These are phyloP conservation scores for Myotis vivesi DNA, from an alignment of 2,797 vertebrate species.

Conservation along the genomic window DNA sequence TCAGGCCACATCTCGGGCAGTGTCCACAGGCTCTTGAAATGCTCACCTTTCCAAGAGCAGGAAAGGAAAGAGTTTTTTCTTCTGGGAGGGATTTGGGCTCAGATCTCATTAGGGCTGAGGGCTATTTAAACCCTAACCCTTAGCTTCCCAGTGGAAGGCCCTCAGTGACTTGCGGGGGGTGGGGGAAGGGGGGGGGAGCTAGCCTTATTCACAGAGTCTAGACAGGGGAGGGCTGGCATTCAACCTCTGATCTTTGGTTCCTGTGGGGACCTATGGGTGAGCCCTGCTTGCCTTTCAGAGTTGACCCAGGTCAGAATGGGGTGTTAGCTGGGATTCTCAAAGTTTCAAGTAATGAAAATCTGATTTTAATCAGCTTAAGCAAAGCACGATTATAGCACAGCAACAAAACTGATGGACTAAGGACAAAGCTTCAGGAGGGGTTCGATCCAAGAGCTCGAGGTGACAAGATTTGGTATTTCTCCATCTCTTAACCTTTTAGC, in stretches of 20 bases:
- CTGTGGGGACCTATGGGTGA: neutral
- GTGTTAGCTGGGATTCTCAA: neutral
- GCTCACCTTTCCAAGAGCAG: slow-evolving; percentile 17
- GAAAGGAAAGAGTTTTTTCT: neutral
- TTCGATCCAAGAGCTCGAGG: neutral
- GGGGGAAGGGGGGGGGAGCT: neutral
- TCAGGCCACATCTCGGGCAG: slow-evolving; percentile 46
- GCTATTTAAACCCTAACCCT: neutral
- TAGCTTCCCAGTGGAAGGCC: neutral
- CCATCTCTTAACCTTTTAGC: neutral
- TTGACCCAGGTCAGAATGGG: neutral
- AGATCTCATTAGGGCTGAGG: neutral
- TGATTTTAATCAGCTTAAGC: neutral
- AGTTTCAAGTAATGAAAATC: neutral
- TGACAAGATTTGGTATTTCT: neutral
- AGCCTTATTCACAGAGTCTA: neutral
- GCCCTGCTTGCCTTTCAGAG: neutral
- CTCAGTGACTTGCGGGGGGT: too few relatives aligned
- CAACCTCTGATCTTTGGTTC: neutral
- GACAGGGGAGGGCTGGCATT: neutral
- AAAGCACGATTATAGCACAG: neutral
- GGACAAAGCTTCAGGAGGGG: neutral
- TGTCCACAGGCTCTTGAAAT: neutral
- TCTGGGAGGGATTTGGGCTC: neutral
- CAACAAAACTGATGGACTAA: neutral